phyloP scores from a whole-genome alignment of 2,888 invertebrate genomes.

The Drosophila heteroneura region DNA sequence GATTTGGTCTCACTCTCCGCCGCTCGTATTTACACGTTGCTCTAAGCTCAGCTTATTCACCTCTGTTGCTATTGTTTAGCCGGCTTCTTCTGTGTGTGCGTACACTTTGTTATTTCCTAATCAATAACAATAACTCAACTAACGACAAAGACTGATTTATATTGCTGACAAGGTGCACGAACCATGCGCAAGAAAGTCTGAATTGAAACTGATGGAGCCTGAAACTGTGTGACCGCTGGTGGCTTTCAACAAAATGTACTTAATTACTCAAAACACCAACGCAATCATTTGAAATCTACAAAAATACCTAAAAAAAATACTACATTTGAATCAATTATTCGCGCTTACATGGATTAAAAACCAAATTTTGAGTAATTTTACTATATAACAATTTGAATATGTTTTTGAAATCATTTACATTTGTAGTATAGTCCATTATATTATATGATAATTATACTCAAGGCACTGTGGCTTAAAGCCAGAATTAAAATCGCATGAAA shows the following conservation, averaged over 20 bases:
- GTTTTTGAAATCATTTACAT: neutral
- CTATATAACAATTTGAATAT: neutral
- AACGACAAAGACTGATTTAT: conserved; percentile 21
- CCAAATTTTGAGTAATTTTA: neutral
- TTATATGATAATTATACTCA: neutral
- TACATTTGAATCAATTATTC: neutral
- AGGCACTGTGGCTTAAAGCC: neutral
- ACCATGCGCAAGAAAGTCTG: conserved; percentile 57
- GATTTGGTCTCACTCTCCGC: conserved; percentile 53
- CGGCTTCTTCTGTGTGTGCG: conserved; percentile 45
- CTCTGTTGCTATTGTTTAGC: conserved; percentile 36
- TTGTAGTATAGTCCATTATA: neutral
- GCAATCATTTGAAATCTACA: neutral
- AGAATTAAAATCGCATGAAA: neutral
- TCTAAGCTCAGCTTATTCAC: conserved; percentile 45
- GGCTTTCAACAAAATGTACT: neutral
- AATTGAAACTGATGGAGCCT: conserved; percentile 57
- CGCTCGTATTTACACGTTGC: conserved; percentile 54
- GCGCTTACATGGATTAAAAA: neutral
- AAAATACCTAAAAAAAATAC: conserved; percentile 18
- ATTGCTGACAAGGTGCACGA: conserved; percentile 29
- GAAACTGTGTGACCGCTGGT: conserved; percentile 38
- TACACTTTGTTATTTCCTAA: conserved; percentile 52
- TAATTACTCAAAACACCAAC: conserved; percentile 14
- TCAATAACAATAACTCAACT: conserved; percentile 58